phyloP scores from a whole-genome alignment of 2,113 vertebrate species.

The Collichthys lucidus region DNA sequence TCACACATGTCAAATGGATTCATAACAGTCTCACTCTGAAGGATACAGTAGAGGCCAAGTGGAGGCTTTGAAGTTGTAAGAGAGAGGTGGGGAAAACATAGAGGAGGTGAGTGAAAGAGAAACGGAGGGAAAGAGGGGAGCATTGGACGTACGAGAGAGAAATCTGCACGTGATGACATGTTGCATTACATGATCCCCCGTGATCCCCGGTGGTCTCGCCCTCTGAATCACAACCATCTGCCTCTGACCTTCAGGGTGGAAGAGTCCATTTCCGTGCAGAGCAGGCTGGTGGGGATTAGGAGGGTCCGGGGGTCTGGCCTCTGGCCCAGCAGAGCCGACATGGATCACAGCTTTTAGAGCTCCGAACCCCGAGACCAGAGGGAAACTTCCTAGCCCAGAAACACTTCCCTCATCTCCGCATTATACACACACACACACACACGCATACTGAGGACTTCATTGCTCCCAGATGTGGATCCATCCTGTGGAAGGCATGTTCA shows the following conservation, averaged over 20 bases:
- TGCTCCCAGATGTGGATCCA: slow-evolving; percentile 83
- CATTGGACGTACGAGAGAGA: slow-evolving; percentile 23
- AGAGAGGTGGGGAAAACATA: neutral
- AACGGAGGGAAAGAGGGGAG: neutral
- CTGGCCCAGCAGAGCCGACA: slow-evolving; percentile 44
- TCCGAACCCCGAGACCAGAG: slow-evolving; percentile 46
- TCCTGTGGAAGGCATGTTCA: slow-evolving; percentile 59
- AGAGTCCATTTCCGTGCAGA: slow-evolving; percentile 53
- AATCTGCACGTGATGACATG: slow-evolving; percentile 67
- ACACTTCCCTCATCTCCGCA: slow-evolving; percentile 69
- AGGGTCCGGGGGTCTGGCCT: slow-evolving; percentile 62
- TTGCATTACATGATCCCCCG: slow-evolving; percentile 65
- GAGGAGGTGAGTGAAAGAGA: slow-evolving; percentile 33
- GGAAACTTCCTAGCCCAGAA: slow-evolving; percentile 68
- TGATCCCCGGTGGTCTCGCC: slow-evolving; percentile 70
- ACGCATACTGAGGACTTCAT: slow-evolving; percentile 63
- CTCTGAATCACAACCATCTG: slow-evolving; percentile 69
- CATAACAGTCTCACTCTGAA: slow-evolving; percentile 52
- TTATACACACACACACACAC: slow-evolving; percentile 33
- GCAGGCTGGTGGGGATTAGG: slow-evolving; percentile 56
- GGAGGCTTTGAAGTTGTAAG: slow-evolving; percentile 51
- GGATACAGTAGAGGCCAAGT: slow-evolving; percentile 36
- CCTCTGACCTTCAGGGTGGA: slow-evolving; percentile 72
- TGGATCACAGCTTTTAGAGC: slow-evolving; percentile 60
- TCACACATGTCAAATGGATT: slow-evolving; percentile 63